Percentiles rank a stretch among this genome's conserved stretches.
These are phyloP conservation scores for Pogoniulus pusillus DNA, from an alignment of 2,797 vertebrate genomes.

Conservation along the genomic window DNA sequence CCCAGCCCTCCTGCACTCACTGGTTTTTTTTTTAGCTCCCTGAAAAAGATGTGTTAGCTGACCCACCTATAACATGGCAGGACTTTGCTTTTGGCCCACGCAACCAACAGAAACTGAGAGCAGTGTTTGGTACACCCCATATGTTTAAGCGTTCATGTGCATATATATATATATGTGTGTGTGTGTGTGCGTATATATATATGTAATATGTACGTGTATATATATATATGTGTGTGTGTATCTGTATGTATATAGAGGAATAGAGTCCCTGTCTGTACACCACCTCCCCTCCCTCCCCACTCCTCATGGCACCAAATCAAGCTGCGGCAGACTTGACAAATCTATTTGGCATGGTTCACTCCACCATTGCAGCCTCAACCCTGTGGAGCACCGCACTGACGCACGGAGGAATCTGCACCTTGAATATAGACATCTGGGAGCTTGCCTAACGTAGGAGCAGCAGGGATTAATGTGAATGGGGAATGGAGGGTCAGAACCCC, in stretches of 20 bases:
- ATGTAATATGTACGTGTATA: not conserved
- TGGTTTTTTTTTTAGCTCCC: constrained; percentile 15
- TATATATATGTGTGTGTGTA: too few relatives aligned
- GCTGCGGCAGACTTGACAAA: constrained; percentile 79
- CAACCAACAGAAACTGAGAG: constrained; percentile 48
- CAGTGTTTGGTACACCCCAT: not conserved
- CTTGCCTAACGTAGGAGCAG: not conserved
- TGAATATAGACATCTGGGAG: constrained; percentile 35
- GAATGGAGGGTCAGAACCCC: not conserved
- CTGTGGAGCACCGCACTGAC: not conserved
- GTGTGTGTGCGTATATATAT: not conserved
- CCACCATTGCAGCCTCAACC: constrained; percentile 49
- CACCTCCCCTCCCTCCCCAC: constrained; percentile 13
- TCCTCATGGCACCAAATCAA: constrained; percentile 75
- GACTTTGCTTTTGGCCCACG: constrained; percentile 61
- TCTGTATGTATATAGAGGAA: not conserved
- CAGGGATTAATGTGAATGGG: fast-evolving
- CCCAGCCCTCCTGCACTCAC: not conserved
- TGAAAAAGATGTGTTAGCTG: constrained; percentile 35
- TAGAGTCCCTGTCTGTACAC: constrained; percentile 38
- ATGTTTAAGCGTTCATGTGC: not conserved
- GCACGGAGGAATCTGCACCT: constrained; percentile 19
- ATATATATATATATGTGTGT: not conserved
- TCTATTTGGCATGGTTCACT: constrained; percentile 75
- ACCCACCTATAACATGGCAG: constrained; percentile 16